phyloP scores from a whole-genome alignment of 1,140 invertebrate species.

The Zaprionus tsacasi region DNA sequence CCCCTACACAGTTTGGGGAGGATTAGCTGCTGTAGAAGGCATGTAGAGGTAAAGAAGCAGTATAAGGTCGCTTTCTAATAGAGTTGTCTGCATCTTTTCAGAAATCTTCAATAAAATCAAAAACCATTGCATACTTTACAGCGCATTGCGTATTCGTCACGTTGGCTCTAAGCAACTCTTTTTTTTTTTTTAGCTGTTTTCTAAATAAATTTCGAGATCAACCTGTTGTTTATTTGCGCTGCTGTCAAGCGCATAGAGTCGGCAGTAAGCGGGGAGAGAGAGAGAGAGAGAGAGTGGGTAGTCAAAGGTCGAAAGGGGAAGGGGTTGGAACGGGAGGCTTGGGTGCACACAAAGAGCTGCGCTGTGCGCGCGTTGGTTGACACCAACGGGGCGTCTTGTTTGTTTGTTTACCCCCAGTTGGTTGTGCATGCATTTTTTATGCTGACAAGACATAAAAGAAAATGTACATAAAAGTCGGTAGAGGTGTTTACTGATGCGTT shows the following conservation, averaged over 20 bases:
- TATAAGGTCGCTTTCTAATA: too few relatives aligned
- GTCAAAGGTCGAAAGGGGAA: not conserved
- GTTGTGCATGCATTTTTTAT: conserved; percentile 75
- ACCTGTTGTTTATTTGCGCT: conserved; percentile 61
- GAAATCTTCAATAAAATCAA: too few relatives aligned
- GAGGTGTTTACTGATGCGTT: conserved; percentile 77
- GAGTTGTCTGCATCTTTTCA: too few relatives aligned
- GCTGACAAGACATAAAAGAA: conserved; percentile 76
- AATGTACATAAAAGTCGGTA: conserved; percentile 74
- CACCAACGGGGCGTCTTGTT: conserved; percentile 61
- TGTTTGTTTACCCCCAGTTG: conserved; percentile 64
- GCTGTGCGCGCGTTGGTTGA: conserved; percentile 33
- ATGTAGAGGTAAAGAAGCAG: not conserved
- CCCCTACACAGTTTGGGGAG: not conserved
- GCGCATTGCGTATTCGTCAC: conserved; percentile 13
- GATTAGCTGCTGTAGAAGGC: not conserved
- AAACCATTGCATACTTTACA: not conserved
- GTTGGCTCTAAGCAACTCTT: not conserved
- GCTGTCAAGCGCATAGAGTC: conserved; percentile 45
- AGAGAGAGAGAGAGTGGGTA: not conserved
- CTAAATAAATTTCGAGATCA: conserved; percentile 61
- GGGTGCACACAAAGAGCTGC: conserved; percentile 34
- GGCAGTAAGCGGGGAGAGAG: not conserved
- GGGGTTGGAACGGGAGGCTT: not conserved
- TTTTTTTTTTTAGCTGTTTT: conserved; percentile 24